Evolutionary conservation across 2,113 vertebrate genomes (phyloP), one percentile per base, ranked within the genome.

Genomic region (Gymnarchus niloticus): DNA sequence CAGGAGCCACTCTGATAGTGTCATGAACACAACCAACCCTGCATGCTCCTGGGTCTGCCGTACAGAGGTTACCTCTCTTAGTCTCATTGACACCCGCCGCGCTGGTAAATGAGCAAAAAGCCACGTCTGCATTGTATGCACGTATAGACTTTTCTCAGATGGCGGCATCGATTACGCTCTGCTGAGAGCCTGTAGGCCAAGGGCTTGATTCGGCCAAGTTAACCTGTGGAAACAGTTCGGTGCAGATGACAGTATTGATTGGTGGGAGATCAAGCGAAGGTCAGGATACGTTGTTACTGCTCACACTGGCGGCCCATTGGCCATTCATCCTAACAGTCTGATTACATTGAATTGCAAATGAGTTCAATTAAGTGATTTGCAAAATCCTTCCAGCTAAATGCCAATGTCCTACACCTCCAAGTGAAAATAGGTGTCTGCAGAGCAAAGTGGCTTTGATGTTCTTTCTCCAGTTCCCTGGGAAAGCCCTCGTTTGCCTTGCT

Each of bases 171-270:
- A 84, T 65, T 17, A 9, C 6, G 3, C 46, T 1, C 52, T 51
- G 49, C 59, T 21, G 28, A 46, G 83, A 33, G 44, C 65, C 76
- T 46, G 10, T 49, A 9, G 28, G 28, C 25, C 48, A 4, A 49
- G 61, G 33, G 83, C n/a, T 65, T n/a, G 56, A 83, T 83, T 83
- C 49, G 25, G n/a, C 73, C 25, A 28, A 81, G 19, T 73, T 73
- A 87, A 85, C 92, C 92, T 91, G 89, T 89, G 87, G 89, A 89
- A n/a, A 85, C 88, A 89, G 85, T 88, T 91, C 91, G 88, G 90
- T 12, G 25, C 83, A 89, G 91, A 92, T 92, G 92, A 91, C 90
- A 90, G 89, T 93, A 94, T 94, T 91, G 92, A 93, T 93, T 91
- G 91, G 89, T 81, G 90, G 90, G 91, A 92, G 92, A 93, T 91